Evolutionary conservation across 2,113 vertebrate species (phyloP).

Genomic region (Myocastor coypus): DNA sequence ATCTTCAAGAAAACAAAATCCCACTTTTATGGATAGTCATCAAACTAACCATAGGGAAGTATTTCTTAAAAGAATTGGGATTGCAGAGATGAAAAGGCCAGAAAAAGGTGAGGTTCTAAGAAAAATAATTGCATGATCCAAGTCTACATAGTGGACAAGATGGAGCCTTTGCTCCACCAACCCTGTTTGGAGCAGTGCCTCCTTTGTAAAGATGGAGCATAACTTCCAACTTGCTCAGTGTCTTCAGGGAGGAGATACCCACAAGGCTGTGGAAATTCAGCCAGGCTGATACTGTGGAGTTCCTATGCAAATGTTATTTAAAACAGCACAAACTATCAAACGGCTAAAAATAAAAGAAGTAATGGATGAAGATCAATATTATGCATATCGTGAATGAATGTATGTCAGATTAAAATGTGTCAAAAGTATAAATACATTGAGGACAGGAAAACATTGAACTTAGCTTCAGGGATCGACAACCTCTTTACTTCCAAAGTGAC

Average conservation of each 20-base stretch:
- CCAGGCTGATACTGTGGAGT: neutral
- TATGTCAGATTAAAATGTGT: neutral
- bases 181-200: neutral
- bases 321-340: neutral
- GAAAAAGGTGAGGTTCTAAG: neutral
- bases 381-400: neutral
- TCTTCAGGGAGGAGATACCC: neutral
- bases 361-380: neutral
- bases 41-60: neutral
- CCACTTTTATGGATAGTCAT: neutral
- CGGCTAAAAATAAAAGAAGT: conserved; percentile 17
- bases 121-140: neutral
- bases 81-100: neutral
- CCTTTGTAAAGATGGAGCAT: neutral
- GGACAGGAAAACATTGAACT: neutral
- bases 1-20: neutral
- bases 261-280: neutral
- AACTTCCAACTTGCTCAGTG: neutral
- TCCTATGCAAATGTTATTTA: neutral
- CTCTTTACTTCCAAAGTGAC: neutral
- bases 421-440: neutral
- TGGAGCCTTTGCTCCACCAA: neutral
- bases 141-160: neutral
- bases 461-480: neutral
- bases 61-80: neutral